Base-by-base conservation (phyloP, 2,888 invertebrate species). In the Papilio protenor region DNA sequence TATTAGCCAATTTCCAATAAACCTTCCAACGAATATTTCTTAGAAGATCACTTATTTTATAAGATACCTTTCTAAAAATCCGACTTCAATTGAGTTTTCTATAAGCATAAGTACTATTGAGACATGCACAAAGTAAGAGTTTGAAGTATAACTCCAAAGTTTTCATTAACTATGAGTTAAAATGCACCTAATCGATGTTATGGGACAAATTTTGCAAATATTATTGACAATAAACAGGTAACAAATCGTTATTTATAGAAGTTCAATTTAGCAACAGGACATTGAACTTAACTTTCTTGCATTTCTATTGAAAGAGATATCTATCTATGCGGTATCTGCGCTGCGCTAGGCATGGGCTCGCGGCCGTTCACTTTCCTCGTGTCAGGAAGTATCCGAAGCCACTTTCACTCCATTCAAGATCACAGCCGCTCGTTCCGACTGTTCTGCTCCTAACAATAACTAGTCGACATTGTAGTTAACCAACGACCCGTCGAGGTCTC, bases 321-420 rank as follows among this genome's bases (percentile, higher is more conserved):
- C 83, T 89, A 88, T 90, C 89, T 85, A 73, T 81, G 77, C 49
- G 47, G 69, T 80, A 81, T 84, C 86, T 84, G 70, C 61, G 72
- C 86, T 84, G 70, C 61, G 72, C 75, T 78, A 84, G 86, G 83
- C 81, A 83, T 85, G 85, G 84, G 84, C 81, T 80, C 80, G 83
- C 86, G 86, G 87, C 81, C 90, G 88, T 87, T 91, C 91, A 91
- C 94, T 94, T 94, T 94, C 94, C 90, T 86, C 88, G 88, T 86
- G 88, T 85, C 90, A 94, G 94, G 94, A 94, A 94, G 92, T 91
- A 87, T 87, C 86, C 83, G 84, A 84, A 86, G 87, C 85, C 88
- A 94, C 94, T 94, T 94, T 94, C 94, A 92, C 94, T 93, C 90
- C 89, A 93, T 94, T 92, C 93, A 93, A 93, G 92, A 93, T 92